Evolutionary conservation across 2,113 vertebrate genomes (phyloP).

Genomic region (Aplodontia rufa): DNA sequence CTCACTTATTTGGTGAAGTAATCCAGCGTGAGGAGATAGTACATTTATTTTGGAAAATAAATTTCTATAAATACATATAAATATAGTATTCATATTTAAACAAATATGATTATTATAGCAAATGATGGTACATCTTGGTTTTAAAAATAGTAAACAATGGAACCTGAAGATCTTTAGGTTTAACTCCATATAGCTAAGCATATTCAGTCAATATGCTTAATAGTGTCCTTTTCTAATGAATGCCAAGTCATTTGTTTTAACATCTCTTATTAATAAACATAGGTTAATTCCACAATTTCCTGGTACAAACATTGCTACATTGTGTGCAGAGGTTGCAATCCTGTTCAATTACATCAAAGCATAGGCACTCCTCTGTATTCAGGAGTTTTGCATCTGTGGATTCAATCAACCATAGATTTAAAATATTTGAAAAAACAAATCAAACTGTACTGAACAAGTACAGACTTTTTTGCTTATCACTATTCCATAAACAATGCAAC

Average conservation of each 20-base stretch:
- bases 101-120: not conserved
- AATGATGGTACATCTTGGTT: not conserved
- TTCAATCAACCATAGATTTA: not conserved
- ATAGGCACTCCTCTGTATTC: not conserved
- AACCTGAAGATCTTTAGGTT: not conserved
- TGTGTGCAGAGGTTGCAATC: not conserved
- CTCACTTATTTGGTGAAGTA: not conserved
- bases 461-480: not conserved
- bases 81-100: no score
- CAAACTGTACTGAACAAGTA: not conserved
- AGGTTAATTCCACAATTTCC: not conserved
- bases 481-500: not conserved
- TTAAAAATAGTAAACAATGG: not conserved
- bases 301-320: not conserved
- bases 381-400: not conserved
- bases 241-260: not conserved
- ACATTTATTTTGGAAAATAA: no score
- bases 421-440: not conserved
- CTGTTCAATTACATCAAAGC: not conserved
- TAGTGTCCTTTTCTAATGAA: not conserved
- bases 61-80: no score
- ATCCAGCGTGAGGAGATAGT: not conserved
- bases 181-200: not conserved
- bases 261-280: not conserved
- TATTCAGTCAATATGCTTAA: not conserved